phyloP scores from a whole-genome alignment of 2,113 vertebrate genomes.

The Alces alces region DNA sequence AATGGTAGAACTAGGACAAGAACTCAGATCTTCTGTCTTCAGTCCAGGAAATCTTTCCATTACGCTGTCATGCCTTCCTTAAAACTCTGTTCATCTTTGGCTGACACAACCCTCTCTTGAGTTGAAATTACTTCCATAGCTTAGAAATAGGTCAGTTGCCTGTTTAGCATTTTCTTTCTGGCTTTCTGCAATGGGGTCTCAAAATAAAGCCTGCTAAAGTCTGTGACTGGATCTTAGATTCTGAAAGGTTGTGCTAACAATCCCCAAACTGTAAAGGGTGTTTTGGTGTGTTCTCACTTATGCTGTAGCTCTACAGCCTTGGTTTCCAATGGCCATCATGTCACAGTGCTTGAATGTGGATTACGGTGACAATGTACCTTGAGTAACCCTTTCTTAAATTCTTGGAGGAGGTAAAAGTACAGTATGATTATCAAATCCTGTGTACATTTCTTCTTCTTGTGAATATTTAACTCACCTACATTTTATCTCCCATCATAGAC shows the following conservation, averaged over 20 bases:
- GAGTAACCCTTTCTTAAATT: background rate
- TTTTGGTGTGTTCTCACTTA: background rate
- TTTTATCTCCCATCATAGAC: background rate
- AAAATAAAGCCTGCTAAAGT: background rate
- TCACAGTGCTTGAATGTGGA: background rate
- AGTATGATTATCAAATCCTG: background rate
- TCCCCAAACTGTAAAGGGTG: background rate
- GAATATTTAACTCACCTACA: background rate
- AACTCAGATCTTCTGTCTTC: conserved; percentile 9
- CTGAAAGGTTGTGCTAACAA: background rate
- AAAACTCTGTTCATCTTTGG: conserved; percentile 8
- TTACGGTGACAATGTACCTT: background rate
- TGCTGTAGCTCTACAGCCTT: background rate
- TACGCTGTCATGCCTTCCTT: background rate
- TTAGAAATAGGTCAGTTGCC: background rate
- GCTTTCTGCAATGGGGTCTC: background rate
- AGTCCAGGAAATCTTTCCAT: background rate
- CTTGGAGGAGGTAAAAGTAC: background rate
- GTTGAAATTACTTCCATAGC: background rate
- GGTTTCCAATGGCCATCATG: background rate
- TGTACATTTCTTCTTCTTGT: background rate
- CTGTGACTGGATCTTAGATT: background rate
- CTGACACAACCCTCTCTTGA: background rate
- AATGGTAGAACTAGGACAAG: background rate
- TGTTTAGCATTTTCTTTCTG: background rate